phyloP scores from a whole-genome alignment of 2,113 vertebrate species.

The Vireo altiloquus region DNA sequence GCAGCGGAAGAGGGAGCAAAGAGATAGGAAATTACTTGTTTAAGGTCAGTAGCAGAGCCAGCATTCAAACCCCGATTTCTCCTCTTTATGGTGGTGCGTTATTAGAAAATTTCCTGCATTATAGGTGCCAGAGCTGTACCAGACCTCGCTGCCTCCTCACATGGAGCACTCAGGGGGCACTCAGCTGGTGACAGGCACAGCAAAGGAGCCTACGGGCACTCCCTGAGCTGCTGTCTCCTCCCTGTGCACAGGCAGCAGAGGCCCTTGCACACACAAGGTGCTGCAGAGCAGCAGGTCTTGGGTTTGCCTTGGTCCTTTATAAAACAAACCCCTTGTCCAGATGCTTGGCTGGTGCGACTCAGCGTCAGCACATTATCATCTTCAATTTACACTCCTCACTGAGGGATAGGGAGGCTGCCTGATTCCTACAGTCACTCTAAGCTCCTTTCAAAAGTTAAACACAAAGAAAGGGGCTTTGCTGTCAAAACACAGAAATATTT shows the following conservation, averaged over 20 bases:
- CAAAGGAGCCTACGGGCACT: background rate
- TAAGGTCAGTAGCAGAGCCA: background rate
- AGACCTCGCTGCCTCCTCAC: background rate
- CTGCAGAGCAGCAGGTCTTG: background rate
- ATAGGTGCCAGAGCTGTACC: rapidly evolving
- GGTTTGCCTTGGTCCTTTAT: background rate
- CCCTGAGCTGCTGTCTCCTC: background rate
- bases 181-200: background rate
- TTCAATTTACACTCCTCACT: constrained; percentile 18
- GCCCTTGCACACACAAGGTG: background rate
- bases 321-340: background rate
- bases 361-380: background rate
- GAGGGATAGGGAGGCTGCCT: background rate
- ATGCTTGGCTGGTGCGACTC: background rate
- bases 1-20: background rate
- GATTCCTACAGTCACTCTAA: background rate
- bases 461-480: constrained; percentile 13
- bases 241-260: background rate
- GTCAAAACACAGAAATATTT: constrained; percentile 47
- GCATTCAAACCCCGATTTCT: background rate
- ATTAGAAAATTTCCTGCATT: background rate
- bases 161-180: background rate
- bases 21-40: background rate
- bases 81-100: background rate
- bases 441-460: background rate